Evolutionary conservation across 2,113 vertebrate genomes (phyloP).

Genomic region (Lepidothrix coronata): DNA sequence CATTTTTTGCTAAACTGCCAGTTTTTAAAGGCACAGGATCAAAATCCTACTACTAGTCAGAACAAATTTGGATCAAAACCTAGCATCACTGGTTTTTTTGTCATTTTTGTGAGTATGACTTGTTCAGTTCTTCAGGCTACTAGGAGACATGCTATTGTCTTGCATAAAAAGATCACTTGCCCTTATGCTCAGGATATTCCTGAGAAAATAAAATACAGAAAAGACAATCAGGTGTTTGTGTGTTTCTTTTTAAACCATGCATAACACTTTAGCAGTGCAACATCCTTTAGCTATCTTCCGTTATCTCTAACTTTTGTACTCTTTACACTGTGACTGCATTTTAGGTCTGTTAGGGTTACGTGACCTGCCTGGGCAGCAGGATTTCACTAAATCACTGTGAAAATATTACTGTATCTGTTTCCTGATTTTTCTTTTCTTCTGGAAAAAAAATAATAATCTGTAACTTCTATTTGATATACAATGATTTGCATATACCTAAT

Average conservation of each 20-base stretch:
- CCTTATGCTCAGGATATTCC: not conserved
- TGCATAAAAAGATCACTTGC: not conserved
- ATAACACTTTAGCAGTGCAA: not conserved
- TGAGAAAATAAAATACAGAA: not conserved
- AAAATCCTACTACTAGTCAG: not conserved
- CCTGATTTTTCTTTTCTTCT: not conserved
- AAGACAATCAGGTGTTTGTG: not conserved
- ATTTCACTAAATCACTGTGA: not conserved
- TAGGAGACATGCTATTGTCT: not conserved
- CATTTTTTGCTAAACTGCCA: not conserved
- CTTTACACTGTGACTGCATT: not conserved
- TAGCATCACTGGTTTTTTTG: not conserved
- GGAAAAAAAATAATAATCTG: not conserved
- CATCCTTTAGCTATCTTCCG: not conserved
- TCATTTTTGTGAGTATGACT: not conserved
- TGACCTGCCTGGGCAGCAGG: not conserved
- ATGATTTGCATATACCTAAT: not conserved
- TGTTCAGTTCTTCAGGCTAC: not conserved
- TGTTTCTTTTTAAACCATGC: not conserved
- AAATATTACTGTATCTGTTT: not conserved
- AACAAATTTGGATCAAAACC: not conserved
- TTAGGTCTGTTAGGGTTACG: not conserved
- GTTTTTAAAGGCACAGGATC: constrained; percentile 11
- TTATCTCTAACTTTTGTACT: not conserved
- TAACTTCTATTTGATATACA: not conserved